Percentiles rank a stretch among this genome's conserved stretches.
Conservation (phyloP, 2,113 vertebrate genomes). For the Pteruthius melanotis region DNA sequence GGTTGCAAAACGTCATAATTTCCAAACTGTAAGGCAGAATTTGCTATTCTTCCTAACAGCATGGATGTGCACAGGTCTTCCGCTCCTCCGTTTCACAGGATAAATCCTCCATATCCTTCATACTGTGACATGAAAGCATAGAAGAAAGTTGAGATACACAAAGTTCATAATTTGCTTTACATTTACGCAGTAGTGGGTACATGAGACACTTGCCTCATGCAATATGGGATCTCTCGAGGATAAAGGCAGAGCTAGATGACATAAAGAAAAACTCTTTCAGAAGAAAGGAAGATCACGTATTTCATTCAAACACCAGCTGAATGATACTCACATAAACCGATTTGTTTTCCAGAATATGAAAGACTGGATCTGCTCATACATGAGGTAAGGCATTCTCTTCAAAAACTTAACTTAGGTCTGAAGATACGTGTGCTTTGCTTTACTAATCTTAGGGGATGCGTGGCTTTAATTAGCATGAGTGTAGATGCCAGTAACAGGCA, state of each 20-base stretch:
- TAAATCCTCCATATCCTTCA: neutral
- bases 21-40: neutral
- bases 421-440: slow-evolving; percentile 59
- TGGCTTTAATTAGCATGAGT: neutral
- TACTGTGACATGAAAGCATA: neutral
- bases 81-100: neutral
- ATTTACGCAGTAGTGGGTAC: neutral
- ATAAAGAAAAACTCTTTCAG: slow-evolving; percentile 74
- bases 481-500: neutral
- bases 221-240: slow-evolving; percentile 36
- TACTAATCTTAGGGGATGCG: neutral
- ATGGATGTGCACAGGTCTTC: neutral
- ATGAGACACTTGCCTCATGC: neutral
- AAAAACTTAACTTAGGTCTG: slow-evolving; percentile 76
- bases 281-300: slow-evolving; percentile 78
- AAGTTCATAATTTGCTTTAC: neutral
- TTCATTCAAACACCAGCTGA: slow-evolving; percentile 77
- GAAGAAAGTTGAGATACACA: neutral
- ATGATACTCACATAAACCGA: slow-evolving; percentile 72
- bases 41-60: neutral
- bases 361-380: slow-evolving; percentile 73
- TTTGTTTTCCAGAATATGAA: slow-evolving; percentile 82
- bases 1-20: neutral
- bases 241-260: slow-evolving; percentile 75
- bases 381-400: slow-evolving; percentile 74